phyloP scores from a whole-genome alignment of 2,888 invertebrate species.

The Nasonovia ribisnigri region DNA sequence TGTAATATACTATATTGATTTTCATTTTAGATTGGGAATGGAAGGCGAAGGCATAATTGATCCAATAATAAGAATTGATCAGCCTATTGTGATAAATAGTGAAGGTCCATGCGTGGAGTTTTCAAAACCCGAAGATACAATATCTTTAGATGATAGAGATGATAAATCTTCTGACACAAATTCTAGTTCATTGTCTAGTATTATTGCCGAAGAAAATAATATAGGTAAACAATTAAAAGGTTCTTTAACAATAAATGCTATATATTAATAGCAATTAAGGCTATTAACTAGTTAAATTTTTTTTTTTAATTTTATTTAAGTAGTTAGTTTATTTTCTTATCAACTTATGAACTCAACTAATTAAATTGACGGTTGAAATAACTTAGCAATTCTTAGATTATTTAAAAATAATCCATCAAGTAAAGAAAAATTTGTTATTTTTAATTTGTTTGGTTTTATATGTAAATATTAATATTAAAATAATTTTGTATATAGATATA shows the following conservation, averaged over 20 bases:
- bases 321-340: too few species aligned
- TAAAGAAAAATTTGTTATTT: too few species aligned
- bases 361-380: too few species aligned
- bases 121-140: conserved; percentile 44
- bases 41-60: conserved; percentile 50
- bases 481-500: too few species aligned
- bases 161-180: conserved; percentile 59
- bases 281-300: too few species aligned
- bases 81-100: conserved; percentile 47
- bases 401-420: too few species aligned
- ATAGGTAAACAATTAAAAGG: conserved; percentile 25
- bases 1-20: not conserved
- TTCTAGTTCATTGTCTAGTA: conserved; percentile 45
- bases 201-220: conserved; percentile 55
- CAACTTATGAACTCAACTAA: too few species aligned
- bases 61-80: conserved; percentile 34
- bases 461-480: too few species aligned
- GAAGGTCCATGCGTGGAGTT: conserved; percentile 25
- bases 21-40: conserved; percentile 52
- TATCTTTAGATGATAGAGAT: conserved; percentile 39
- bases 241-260: not conserved
- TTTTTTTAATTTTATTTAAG: too few species aligned
- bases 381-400: too few species aligned
- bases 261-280: not conserved
- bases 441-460: too few species aligned